Evolutionary conservation across 2,888 invertebrate genomes (phyloP).

Genomic region (Sarcophaga variegata): DNA sequence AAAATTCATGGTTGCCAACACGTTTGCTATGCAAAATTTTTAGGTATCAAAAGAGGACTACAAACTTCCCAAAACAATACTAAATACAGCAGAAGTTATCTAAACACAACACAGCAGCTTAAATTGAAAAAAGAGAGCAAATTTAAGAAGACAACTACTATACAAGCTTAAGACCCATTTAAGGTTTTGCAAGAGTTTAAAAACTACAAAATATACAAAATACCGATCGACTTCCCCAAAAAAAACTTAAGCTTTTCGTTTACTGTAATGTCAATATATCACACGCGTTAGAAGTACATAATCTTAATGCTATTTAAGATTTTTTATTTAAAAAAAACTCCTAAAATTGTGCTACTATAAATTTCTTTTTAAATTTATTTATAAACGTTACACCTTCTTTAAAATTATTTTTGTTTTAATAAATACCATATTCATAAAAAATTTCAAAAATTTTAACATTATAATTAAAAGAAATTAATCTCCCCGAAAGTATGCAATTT

Average conservation of each 20-base stretch:
- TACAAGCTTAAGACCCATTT: conserved; percentile 11
- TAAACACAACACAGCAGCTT: not conserved
- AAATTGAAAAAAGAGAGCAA: conserved; percentile 3
- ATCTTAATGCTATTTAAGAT: no score
- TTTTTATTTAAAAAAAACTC: no score
- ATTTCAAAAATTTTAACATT: no score
- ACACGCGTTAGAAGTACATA: not conserved
- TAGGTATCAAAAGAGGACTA: conserved; percentile 35
- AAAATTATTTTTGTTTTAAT: no score
- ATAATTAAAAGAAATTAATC: no score
- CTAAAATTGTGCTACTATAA: not conserved
- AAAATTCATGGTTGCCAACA: conserved; percentile 1
- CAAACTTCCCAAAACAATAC: conserved; percentile 53
- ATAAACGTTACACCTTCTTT: no score
- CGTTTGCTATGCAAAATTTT: conserved; percentile 14
- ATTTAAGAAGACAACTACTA: not conserved
- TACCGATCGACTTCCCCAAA: conserved; percentile 1
- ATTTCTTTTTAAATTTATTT: not conserved
- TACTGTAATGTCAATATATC: conserved; percentile 65
- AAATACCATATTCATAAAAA: no score
- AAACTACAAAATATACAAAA: not conserved
- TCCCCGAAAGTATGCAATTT: no score
- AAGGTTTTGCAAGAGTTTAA: conserved; percentile 17
- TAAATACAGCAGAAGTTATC: conserved; percentile 20
- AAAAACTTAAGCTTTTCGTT: conserved; percentile 17